Conservation (phyloP, 1,140 invertebrate genomes). For the Heliothis virescens region DNA sequence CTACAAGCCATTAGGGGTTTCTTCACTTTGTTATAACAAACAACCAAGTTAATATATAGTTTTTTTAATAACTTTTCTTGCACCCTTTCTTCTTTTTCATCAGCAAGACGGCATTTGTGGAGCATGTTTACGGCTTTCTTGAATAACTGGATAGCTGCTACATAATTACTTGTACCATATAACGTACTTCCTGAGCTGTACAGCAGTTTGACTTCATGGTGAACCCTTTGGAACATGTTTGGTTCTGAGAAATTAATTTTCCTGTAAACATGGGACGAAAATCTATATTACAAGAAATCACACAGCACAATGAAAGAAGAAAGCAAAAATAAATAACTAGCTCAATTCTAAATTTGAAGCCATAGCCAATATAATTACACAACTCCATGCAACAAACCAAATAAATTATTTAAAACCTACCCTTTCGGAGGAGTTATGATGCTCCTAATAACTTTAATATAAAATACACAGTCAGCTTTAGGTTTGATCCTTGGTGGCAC, state of each 20-base stretch:
- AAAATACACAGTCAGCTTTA: constrained; percentile 78
- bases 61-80: constrained; percentile 87
- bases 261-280: constrained; percentile 62
- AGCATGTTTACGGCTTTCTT: constrained; percentile 72
- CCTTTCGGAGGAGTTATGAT: constrained; percentile 70
- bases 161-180: constrained; percentile 70
- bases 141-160: constrained; percentile 70
- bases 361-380: too few relatives aligned
- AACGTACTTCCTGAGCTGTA: constrained; percentile 69
- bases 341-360: too few relatives aligned
- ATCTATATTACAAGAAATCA: not conserved
- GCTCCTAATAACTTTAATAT: constrained; percentile 75
- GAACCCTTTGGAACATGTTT: constrained; percentile 75
- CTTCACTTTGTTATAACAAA: constrained; percentile 89
- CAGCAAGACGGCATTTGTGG: constrained; percentile 84
- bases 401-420: constrained; percentile 57
- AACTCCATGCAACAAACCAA: not conserved
- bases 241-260: constrained; percentile 70
- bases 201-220: constrained; percentile 71
- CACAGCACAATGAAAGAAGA: too few relatives aligned
- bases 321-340: too few relatives aligned
- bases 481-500: constrained; percentile 79
- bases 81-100: constrained; percentile 88
- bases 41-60: constrained; percentile 90
- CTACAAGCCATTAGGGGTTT: constrained; percentile 87